These are phyloP conservation scores for Carposina sasakii DNA, from an alignment of 1,140 invertebrate species.

Conservation along the genomic window DNA sequence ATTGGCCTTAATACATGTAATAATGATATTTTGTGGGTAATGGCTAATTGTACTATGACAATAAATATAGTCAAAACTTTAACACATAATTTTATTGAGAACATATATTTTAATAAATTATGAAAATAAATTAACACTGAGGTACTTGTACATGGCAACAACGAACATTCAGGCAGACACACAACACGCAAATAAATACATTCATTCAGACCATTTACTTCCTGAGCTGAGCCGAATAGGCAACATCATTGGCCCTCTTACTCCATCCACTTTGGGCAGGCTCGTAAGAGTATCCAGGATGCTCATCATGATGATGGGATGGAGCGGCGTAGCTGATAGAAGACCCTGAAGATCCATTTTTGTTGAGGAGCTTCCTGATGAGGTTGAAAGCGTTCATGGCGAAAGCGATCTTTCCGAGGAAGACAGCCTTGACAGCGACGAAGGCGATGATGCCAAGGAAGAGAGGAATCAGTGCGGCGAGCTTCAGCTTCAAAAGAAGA, in stretches of 20 bases:
- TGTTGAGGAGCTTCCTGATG: constrained; percentile 77
- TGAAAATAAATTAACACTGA: constrained; percentile 40
- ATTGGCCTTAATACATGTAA: too few relatives aligned
- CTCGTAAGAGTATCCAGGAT: constrained; percentile 59
- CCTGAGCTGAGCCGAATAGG: constrained; percentile 75
- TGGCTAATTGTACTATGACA: too few relatives aligned
- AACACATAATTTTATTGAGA: too few relatives aligned
- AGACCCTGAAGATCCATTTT: constrained; percentile 43
- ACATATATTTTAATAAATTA: too few relatives aligned
- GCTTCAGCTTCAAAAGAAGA: constrained; percentile 84
- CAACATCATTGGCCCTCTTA: constrained; percentile 70
- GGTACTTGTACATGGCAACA: constrained; percentile 50
- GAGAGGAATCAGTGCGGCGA: constrained; percentile 83
- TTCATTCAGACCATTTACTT: constrained; percentile 23
- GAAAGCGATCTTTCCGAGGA: constrained; percentile 86
- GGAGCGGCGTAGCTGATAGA: constrained; percentile 26
- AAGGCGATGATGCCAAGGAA: constrained; percentile 84
- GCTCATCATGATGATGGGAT: constrained; percentile 50
- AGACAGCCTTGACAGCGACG: constrained; percentile 85
- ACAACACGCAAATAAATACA: constrained; percentile 39
- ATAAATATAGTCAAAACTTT: too few relatives aligned
- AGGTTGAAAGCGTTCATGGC: constrained; percentile 81
- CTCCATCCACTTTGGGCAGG: constrained; percentile 71
- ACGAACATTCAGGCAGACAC: constrained; percentile 16
- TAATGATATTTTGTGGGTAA: too few relatives aligned